Percentiles rank a stretch among this genome's conserved stretches.
These are phyloP conservation scores for Eupeodes luniger DNA, from an alignment of 2,888 invertebrate species.

Conservation along the genomic window DNA sequence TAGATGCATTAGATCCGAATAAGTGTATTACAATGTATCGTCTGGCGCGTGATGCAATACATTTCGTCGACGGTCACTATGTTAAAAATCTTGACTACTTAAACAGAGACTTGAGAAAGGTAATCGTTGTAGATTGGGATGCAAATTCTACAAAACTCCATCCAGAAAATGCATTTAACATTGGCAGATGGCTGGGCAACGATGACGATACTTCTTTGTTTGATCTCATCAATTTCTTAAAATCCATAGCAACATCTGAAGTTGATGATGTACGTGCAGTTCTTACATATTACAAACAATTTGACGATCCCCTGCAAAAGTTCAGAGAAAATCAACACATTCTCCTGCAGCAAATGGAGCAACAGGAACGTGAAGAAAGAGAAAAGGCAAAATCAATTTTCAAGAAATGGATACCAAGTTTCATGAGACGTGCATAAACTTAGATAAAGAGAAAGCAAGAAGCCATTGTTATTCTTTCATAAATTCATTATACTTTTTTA, in stretches of 20 bases:
- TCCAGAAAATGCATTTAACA: constrained; percentile 93
- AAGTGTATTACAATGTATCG: constrained; percentile 95
- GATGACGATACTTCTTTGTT: constrained; percentile 95
- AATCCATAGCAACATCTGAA: constrained; percentile 96
- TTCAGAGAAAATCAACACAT: constrained; percentile 96
- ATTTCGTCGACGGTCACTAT: constrained; percentile 97
- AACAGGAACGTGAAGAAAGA: constrained; percentile 85
- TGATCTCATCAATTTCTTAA: constrained; percentile 95
- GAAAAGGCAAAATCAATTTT: constrained; percentile 86
- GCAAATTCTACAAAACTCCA: constrained; percentile 93
- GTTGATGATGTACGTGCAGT: constrained; percentile 98
- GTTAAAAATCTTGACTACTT: constrained; percentile 95
- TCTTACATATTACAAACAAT: constrained; percentile 95
- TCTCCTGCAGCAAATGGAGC: constrained; percentile 89
- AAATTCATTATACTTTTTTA: not conserved
- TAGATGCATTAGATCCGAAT: constrained; percentile 97
- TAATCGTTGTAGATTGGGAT: constrained; percentile 98
- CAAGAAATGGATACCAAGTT: constrained; percentile 87
- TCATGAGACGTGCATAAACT: constrained; percentile 84
- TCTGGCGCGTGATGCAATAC: constrained; percentile 97
- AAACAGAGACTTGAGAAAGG: constrained; percentile 93
- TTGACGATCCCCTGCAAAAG: constrained; percentile 95
- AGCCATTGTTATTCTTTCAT: not conserved
- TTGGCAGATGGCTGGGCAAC: constrained; percentile 96
- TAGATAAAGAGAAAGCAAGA: not conserved